Evolutionary conservation across 2,113 vertebrate species (phyloP).

Genomic region (Aix galericulata): DNA sequence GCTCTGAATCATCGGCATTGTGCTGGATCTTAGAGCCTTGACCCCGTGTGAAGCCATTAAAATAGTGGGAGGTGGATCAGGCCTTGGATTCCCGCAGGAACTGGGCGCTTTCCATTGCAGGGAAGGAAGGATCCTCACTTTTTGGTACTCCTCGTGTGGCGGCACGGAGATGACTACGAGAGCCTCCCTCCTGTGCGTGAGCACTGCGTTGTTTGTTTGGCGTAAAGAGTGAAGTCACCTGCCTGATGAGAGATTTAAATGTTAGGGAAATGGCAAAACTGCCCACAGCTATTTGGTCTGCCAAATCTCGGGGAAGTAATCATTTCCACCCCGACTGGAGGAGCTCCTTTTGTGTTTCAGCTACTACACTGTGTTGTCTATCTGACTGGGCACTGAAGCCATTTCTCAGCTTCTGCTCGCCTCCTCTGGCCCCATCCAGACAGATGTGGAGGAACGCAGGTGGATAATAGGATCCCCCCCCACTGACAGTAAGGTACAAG

Average conservation of each 20-base stretch:
- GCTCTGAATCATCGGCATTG: neutral
- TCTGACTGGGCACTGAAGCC: neutral
- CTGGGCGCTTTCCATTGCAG: neutral
- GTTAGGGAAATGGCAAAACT: slow-evolving; percentile 43
- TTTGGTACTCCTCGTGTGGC: neutral
- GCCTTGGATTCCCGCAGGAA: neutral
- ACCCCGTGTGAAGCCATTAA: neutral
- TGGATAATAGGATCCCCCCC: neutral
- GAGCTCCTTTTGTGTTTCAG: slow-evolving; percentile 30
- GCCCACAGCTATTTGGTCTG: slow-evolving; percentile 33
- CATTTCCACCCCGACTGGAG: slow-evolving; percentile 5
- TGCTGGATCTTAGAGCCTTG: neutral
- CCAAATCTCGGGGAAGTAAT: slow-evolving; percentile 32
- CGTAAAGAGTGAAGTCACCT: slow-evolving; percentile 45
- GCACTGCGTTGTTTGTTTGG: slow-evolving; percentile 12
- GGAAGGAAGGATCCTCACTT: neutral
- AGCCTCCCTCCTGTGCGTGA: slow-evolving; percentile 22
- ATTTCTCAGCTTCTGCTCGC: slow-evolving; percentile 5
- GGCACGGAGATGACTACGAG: neutral
- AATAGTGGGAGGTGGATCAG: neutral
- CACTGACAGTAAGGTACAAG: neutral
- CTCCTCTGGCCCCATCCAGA: neutral
- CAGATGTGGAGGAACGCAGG: neutral
- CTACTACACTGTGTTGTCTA: neutral
- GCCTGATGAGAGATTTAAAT: slow-evolving; percentile 32